A percentile compares a stretch with the other conserved stretches of the same genome.
Evolutionary conservation across 2,888 invertebrate species (phyloP).

Genomic region (Nineta flava): DNA sequence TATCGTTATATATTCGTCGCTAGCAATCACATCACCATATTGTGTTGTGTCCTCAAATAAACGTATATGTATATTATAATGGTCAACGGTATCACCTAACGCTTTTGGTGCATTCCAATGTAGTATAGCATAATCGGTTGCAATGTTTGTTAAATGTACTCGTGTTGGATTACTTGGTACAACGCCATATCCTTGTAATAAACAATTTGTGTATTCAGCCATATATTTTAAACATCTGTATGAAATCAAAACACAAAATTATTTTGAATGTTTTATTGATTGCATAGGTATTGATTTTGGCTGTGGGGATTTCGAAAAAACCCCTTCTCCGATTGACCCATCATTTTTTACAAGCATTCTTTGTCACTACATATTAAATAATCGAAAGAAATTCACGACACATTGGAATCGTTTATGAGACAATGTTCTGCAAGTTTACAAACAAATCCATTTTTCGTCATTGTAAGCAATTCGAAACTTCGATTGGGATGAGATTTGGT

Average conservation of each 20-base stretch:
- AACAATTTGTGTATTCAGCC: constrained; percentile 64
- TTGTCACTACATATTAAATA: no score
- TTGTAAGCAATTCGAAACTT: no score
- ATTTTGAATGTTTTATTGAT: no score
- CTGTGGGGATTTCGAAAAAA: background rate
- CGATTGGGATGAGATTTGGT: no score
- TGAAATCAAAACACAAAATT: constrained; percentile 5
- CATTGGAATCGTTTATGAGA: no score
- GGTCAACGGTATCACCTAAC: constrained; percentile 52
- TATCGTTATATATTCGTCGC: constrained; percentile 27
- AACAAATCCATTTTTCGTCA: no score
- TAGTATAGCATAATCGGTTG: constrained; percentile 58
- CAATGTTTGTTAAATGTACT: constrained; percentile 55
- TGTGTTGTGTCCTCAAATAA: constrained; percentile 29
- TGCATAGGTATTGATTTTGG: no score
- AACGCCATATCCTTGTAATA: constrained; percentile 72
- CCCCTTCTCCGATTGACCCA: background rate
- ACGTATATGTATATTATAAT: constrained; percentile 45
- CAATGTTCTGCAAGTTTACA: no score
- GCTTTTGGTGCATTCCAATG: constrained; percentile 62
- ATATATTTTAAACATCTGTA: constrained; percentile 63
- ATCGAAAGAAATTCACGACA: no score
- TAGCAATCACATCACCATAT: constrained; percentile 38
- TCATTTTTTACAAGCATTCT: no score
- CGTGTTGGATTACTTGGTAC: constrained; percentile 56